Percentiles rank a stretch among this genome's conserved stretches.
These are phyloP conservation scores for Acleris emargana DNA, from an alignment of 2,888 invertebrate species.

Conservation along the genomic window DNA sequence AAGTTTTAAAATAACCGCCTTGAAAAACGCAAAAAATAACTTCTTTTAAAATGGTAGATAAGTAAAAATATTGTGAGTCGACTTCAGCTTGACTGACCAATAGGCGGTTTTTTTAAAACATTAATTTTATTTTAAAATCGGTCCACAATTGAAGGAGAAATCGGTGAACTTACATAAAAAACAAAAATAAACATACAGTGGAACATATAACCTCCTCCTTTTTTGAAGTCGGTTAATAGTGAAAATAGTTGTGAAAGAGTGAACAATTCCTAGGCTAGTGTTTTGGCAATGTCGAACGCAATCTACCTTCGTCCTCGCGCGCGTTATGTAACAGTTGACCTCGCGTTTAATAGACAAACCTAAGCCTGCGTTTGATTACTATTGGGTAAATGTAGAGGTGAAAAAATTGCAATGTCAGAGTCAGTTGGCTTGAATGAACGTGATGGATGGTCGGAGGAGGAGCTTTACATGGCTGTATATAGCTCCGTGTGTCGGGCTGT, in stretches of 20 bases:
- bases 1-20: too few species aligned
- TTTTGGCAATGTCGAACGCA: slow-evolving; percentile 57
- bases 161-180: too few species aligned
- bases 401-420: slow-evolving; percentile 33
- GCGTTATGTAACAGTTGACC: slow-evolving; percentile 67
- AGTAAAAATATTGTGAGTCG: too few species aligned
- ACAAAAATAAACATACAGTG: too few species aligned
- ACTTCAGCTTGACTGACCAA: too few species aligned
- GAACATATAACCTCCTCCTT: too few species aligned
- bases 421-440: slow-evolving; percentile 45
- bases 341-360: slow-evolving; percentile 58
- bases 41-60: too few species aligned
- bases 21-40: too few species aligned
- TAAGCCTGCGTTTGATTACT: slow-evolving; percentile 31
- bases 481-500: slow-evolving; percentile 49
- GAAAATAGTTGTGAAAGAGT: slow-evolving; percentile 38
- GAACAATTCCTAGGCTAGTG: slow-evolving; percentile 40
- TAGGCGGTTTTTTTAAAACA: too few species aligned
- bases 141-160: too few species aligned
- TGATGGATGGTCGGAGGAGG: slow-evolving; percentile 52
- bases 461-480: slow-evolving; percentile 45
- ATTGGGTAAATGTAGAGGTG: slow-evolving; percentile 31
- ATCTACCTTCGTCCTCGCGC: slow-evolving; percentile 55
- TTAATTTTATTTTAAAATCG: too few species aligned
- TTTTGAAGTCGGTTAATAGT: too few species aligned